A percentile compares a stretch with the other conserved stretches of the same genome.
These are phyloP conservation scores for Pseudomyrmex sp. DNA, from an alignment of 1,140 invertebrate species.

Conservation along the genomic window DNA sequence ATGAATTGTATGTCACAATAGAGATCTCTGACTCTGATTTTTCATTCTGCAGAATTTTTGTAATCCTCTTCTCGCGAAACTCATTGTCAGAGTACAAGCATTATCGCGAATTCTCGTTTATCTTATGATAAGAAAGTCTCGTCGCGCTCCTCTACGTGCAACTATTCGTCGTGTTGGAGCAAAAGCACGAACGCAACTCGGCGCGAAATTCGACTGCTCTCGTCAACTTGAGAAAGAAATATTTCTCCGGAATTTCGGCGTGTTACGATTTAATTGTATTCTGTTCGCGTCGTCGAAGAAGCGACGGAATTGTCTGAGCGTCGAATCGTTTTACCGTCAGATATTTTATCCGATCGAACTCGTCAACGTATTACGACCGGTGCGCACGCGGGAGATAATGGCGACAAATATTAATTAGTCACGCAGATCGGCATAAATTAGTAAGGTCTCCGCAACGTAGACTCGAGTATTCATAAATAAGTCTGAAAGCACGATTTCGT, in stretches of 20 bases:
- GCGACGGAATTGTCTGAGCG: neutral
- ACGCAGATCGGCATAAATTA: slow-evolving; percentile 72
- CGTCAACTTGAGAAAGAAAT: slow-evolving; percentile 13
- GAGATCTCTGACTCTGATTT: no score
- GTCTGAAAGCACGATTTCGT: slow-evolving; percentile 78
- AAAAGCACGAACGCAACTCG: no score
- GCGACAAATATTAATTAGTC: slow-evolving; percentile 84
- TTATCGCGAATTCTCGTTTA: no score
- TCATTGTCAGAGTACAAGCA: no score
- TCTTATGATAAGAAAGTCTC: no score
- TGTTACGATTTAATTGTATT: slow-evolving; percentile 31
- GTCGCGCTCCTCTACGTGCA: no score
- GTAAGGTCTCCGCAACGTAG: slow-evolving; percentile 51
- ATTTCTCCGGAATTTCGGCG: slow-evolving; percentile 10
- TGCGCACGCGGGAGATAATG: slow-evolving; percentile 69
- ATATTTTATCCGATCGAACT: no score
- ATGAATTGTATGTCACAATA: no score
- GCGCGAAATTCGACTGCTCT: neutral
- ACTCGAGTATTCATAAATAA: slow-evolving; percentile 81
- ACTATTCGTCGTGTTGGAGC: no score
- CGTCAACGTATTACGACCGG: slow-evolving; percentile 16
- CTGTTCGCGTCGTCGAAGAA: neutral
- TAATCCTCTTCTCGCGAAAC: no score
- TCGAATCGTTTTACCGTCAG: neutral
- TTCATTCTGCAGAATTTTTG: no score